These are phyloP conservation scores for Chaetorhynchus papuensis DNA, from an alignment of 2,113 vertebrate genomes.

Conservation along the genomic window DNA sequence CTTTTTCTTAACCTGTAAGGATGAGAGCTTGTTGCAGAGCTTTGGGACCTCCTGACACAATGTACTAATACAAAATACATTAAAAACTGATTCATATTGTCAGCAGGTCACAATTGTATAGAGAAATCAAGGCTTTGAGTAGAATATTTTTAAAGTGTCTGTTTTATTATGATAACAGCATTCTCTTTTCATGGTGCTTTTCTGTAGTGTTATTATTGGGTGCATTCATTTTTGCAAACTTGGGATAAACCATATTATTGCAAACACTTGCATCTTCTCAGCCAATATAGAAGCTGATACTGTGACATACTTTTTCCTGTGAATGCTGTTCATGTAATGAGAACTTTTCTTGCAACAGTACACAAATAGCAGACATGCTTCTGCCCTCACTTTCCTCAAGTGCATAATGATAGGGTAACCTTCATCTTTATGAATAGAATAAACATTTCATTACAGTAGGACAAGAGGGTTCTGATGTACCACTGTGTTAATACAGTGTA, in stretches of 20 bases:
- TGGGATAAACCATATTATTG: background rate
- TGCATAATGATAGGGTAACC: background rate
- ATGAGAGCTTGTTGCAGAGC: background rate
- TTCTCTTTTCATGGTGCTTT: background rate
- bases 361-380: background rate
- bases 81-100: background rate
- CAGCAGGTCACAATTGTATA: background rate
- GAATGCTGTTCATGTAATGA: background rate
- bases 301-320: background rate
- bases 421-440: background rate
- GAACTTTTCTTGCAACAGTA: background rate
- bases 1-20: background rate
- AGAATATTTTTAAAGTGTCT: background rate
- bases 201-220: background rate
- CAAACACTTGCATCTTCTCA: background rate
- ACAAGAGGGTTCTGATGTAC: background rate
- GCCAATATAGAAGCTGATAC: background rate
- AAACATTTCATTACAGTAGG: background rate
- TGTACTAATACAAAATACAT: background rate
- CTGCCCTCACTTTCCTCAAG: background rate
- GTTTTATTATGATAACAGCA: background rate
- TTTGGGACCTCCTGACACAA: background rate
- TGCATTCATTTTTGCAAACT: background rate
- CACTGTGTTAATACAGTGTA: background rate
- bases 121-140: background rate